phyloP scores from a whole-genome alignment of 2,113 vertebrate species.

The Limnothrissa miodon region DNA sequence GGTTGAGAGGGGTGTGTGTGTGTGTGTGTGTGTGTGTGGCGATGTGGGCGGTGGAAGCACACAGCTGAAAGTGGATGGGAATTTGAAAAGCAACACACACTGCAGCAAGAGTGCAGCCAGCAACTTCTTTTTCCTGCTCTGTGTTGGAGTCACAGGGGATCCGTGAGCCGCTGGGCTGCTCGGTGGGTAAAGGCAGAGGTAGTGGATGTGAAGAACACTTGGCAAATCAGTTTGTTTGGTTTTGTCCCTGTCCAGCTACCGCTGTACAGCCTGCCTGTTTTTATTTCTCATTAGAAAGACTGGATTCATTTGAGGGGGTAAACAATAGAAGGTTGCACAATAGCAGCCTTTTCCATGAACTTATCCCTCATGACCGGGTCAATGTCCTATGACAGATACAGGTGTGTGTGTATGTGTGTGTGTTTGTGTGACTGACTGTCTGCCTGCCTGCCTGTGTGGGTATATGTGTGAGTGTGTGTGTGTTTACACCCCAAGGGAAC shows the following conservation, averaged over 20 bases:
- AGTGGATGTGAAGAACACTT: neutral
- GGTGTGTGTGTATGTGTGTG: slow-evolving; percentile 31
- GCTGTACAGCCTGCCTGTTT: neutral
- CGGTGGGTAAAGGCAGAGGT: slow-evolving; percentile 35
- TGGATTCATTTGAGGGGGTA: slow-evolving; percentile 4
- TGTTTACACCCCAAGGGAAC: slow-evolving; percentile 9
- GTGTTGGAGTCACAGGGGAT: slow-evolving; percentile 44
- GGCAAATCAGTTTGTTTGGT: neutral
- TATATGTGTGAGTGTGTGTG: neutral
- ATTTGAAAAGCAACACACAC: slow-evolving; percentile 45
- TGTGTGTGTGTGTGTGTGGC: too few species aligned
- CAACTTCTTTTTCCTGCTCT: slow-evolving; percentile 51
- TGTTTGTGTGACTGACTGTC: neutral
- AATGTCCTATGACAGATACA: slow-evolving; percentile 47
- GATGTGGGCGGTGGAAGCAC: neutral
- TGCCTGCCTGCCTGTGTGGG: neutral
- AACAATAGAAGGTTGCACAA: slow-evolving; percentile 35
- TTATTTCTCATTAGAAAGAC: neutral
- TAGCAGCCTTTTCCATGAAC: slow-evolving; percentile 24
- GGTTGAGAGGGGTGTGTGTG: neutral
- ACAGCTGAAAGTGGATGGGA: slow-evolving; percentile 49
- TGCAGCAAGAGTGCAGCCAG: slow-evolving; percentile 49
- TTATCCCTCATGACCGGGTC: slow-evolving; percentile 44
- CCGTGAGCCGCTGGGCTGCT: slow-evolving; percentile 38
- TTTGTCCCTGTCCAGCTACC: neutral